phyloP scores from a whole-genome alignment of 2,888 invertebrate species.

The Meta bourneti region DNA sequence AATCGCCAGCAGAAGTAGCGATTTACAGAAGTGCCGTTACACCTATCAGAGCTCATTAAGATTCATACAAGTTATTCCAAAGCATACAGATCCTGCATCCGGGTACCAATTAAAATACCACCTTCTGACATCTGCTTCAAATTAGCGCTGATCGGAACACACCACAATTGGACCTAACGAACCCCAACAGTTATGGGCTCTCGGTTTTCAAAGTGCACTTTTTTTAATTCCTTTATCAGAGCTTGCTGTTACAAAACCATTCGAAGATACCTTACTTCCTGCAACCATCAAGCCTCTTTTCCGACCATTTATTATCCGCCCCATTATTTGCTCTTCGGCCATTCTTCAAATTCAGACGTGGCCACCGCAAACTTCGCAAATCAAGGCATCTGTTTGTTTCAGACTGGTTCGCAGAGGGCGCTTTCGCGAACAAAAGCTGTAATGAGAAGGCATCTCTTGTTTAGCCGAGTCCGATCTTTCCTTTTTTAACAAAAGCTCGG shows the following conservation, averaged over 20 bases:
- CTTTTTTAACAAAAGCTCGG: slow-evolving; percentile 35
- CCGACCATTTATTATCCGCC: slow-evolving; percentile 57
- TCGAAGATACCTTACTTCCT: slow-evolving; percentile 33
- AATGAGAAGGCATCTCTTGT: slow-evolving; percentile 46
- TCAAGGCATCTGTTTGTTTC: slow-evolving; percentile 51
- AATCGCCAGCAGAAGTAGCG: too few relatives aligned
- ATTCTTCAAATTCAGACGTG: slow-evolving; percentile 2
- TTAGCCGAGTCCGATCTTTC: slow-evolving; percentile 22
- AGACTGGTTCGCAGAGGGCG: slow-evolving; percentile 14
- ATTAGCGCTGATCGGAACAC: slow-evolving; percentile 3
- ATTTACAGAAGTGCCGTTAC: neutral
- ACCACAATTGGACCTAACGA: slow-evolving; percentile 39
- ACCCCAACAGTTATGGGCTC: slow-evolving; percentile 9
- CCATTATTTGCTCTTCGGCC: slow-evolving; percentile 47
- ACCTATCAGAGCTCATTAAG: slow-evolving; percentile 9
- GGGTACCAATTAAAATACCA: slow-evolving; percentile 31
- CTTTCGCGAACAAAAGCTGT: slow-evolving; percentile 41
- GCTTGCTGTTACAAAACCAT: neutral
- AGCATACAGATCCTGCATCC: slow-evolving; percentile 3
- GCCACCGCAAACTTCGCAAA: slow-evolving; percentile 19
- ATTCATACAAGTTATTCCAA: neutral
- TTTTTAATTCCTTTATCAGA: neutral
- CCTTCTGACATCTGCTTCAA: neutral
- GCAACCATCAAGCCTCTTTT: slow-evolving; percentile 35
- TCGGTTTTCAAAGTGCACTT: neutral